Conservation (phyloP, 2,797 vertebrate species). For the Eulemur coronatus region DNA sequence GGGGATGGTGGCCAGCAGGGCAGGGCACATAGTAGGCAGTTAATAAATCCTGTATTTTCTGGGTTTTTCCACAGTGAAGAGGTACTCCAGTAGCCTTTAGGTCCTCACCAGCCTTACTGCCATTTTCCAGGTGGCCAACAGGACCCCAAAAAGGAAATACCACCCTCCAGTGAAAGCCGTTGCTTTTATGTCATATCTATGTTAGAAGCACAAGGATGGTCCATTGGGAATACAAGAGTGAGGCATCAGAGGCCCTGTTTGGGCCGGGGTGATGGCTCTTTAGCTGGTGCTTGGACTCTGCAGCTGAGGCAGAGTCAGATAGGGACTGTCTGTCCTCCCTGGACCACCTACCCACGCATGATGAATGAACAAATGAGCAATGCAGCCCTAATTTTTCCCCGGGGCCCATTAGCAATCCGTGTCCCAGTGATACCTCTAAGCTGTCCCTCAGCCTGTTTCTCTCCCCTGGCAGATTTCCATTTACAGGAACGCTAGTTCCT, state of each 20-base stretch:
- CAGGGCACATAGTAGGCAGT: conserved; percentile 79
- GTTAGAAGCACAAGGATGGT: neutral
- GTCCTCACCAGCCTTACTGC: neutral
- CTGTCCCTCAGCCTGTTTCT: neutral
- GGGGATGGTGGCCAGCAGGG: conserved; percentile 59
- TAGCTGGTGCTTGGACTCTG: neutral
- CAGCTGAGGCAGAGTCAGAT: neutral
- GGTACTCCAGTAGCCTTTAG: neutral
- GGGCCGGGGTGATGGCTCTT: neutral
- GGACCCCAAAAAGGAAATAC: neutral
- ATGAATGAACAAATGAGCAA: neutral
- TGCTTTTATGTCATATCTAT: neutral
- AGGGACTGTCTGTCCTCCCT: neutral
- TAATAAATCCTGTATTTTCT: conserved; percentile 70
- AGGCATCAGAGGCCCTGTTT: neutral
- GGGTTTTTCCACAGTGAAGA: neutral
- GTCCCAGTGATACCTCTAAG: neutral
- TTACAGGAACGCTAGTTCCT: neutral
- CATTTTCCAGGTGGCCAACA: neutral
- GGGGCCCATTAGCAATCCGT: neutral
- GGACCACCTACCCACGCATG: neutral
- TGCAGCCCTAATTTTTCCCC: neutral
- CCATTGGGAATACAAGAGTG: neutral
- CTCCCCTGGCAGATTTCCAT: neutral
- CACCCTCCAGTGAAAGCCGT: neutral